A percentile compares a stretch with the other conserved stretches of the same genome.
Conservation (phyloP, 2,888 invertebrate genomes). For the Dolomedes plantarius region DNA sequence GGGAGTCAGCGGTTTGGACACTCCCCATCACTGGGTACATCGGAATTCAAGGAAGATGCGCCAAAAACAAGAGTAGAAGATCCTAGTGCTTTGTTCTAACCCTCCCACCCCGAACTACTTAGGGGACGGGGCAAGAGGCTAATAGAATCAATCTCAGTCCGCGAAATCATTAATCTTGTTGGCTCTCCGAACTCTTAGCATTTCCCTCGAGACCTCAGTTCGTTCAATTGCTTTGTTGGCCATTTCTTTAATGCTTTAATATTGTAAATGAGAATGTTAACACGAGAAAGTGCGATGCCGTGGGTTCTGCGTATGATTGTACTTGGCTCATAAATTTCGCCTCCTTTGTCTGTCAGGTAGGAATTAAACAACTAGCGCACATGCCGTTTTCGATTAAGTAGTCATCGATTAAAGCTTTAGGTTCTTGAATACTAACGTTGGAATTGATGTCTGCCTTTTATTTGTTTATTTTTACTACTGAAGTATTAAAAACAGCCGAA, state of each 20-base stretch:
- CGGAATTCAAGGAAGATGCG: not conserved
- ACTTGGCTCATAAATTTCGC: not conserved
- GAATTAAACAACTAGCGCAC: too few species aligned
- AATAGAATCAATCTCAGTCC: conserved; percentile 54
- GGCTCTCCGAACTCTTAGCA: not conserved
- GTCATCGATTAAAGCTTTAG: too few species aligned
- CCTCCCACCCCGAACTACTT: not conserved
- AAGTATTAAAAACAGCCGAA: too few species aligned
- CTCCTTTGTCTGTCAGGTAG: not conserved
- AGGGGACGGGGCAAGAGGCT: conserved; percentile 18
- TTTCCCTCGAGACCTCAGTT: not conserved
- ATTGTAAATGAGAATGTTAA: conserved; percentile 10
- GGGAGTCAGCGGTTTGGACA: not conserved
- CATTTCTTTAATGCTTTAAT: not conserved
- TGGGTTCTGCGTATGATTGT: not conserved
- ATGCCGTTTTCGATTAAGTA: too few species aligned
- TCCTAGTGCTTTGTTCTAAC: conserved; percentile 2
- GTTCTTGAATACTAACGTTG: too few species aligned
- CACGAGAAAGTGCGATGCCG: too few species aligned
- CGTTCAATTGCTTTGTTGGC: conserved; percentile 10
- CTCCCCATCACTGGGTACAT: too few species aligned
- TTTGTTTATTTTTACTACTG: too few species aligned
- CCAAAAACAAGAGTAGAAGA: not conserved
- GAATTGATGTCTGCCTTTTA: too few species aligned
- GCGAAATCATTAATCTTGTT: conserved; percentile 50